Evolutionary conservation across 2,797 vertebrate species (phyloP).

Genomic region (Brachyrhaphis roseni): DNA sequence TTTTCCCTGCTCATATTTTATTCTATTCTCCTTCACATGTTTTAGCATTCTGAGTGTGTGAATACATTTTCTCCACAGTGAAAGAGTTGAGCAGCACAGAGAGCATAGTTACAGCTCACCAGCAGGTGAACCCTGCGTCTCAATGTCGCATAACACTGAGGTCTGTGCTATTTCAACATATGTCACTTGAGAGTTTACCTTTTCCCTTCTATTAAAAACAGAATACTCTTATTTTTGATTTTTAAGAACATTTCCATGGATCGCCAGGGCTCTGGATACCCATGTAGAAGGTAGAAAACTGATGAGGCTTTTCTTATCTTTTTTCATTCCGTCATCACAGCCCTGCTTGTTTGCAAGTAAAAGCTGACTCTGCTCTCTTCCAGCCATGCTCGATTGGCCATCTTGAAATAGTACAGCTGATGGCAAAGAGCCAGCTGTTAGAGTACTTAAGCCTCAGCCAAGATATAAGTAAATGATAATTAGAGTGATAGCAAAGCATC

Average conservation of each 20-base stretch:
- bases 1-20: constrained; percentile 1
- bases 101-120: constrained; percentile 54
- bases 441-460: constrained; percentile 35
- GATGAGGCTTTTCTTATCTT: constrained; percentile 34
- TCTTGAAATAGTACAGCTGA: constrained; percentile 48
- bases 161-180: constrained; percentile 32
- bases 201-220: constrained; percentile 4
- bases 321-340: constrained; percentile 42
- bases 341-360: constrained; percentile 44
- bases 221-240: constrained; percentile 17
- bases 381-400: constrained; percentile 26
- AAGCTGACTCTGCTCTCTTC: constrained; percentile 68
- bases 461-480: constrained; percentile 64
- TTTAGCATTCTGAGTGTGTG: constrained; percentile 58
- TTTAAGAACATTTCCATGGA: constrained; percentile 19
- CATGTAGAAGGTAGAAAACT: constrained; percentile 6
- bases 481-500: constrained; percentile 43
- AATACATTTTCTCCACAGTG: constrained; percentile 73
- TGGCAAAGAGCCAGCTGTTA: constrained; percentile 59
- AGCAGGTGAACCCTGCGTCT: constrained; percentile 47
- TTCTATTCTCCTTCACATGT: constrained; percentile 4
- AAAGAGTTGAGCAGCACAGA: constrained; percentile 55
- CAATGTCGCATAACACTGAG: constrained; percentile 51
- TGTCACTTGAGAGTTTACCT: constrained; percentile 10
- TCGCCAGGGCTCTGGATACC: constrained; percentile 30